These are phyloP conservation scores for Myrmophylax atrothorax DNA, from an alignment of 2,113 vertebrate species.

Conservation along the genomic window DNA sequence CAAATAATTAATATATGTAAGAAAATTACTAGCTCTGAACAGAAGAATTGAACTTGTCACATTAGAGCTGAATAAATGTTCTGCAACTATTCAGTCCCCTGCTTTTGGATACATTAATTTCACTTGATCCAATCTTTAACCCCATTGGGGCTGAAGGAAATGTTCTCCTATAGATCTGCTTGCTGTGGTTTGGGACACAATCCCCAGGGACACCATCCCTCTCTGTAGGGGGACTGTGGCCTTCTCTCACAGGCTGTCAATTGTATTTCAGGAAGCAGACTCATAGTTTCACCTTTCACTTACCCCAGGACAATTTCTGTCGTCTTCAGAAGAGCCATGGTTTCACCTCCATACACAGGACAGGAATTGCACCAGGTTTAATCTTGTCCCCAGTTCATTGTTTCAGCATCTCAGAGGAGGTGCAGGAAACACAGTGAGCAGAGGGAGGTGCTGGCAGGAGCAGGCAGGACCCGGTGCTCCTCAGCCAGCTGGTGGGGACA, in stretches of 20 bases:
- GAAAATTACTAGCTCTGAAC: slow-evolving; percentile 52
- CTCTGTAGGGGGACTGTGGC: not conserved
- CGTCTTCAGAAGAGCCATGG: not conserved
- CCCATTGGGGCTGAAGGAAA: not conserved
- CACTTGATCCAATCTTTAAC: slow-evolving; percentile 43
- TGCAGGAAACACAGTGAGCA: not conserved
- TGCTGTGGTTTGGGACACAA: slow-evolving; percentile 7
- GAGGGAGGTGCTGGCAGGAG: not conserved
- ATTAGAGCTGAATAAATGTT: slow-evolving; percentile 42
- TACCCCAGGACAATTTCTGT: not conserved
- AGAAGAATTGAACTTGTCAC: slow-evolving; percentile 63
- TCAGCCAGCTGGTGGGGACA: accelerated
- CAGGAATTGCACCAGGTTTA: not conserved
- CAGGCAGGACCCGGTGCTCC: not conserved
- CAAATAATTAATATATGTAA: slow-evolving; percentile 66
- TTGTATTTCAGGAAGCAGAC: slow-evolving; percentile 9
- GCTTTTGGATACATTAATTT: slow-evolving; percentile 25
- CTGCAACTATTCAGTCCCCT: slow-evolving; percentile 41
- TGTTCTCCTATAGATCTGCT: not conserved
- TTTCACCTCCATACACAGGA: not conserved
- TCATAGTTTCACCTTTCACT: not conserved
- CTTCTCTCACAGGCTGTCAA: not conserved
- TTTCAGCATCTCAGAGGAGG: slow-evolving; percentile 28
- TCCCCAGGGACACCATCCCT: not conserved
- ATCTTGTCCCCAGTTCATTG: slow-evolving; percentile 38